Evolutionary conservation across 2,888 invertebrate genomes (phyloP).

Genomic region (Heteropelma amictum): DNA sequence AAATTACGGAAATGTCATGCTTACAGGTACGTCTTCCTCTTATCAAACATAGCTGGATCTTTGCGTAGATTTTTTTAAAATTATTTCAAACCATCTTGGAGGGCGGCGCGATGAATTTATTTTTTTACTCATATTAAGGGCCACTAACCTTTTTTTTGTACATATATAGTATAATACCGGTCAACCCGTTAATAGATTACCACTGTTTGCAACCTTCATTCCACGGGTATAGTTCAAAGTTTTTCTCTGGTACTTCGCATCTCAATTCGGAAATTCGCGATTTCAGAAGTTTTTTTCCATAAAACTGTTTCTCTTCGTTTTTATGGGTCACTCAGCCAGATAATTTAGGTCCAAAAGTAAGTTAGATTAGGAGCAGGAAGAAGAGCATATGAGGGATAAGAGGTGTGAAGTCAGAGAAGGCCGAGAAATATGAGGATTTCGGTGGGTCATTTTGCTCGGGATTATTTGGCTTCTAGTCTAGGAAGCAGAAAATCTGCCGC

Average conservation of each 20-base stretch:
- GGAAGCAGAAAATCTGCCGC: slow-evolving; percentile 65
- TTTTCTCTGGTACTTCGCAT: neutral
- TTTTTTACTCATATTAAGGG: neutral
- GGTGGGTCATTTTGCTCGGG: slow-evolving; percentile 7
- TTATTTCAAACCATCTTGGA: neutral
- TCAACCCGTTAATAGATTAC: slow-evolving; percentile 13
- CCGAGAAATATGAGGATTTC: slow-evolving; percentile 47
- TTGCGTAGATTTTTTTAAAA: neutral
- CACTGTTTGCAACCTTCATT: neutral
- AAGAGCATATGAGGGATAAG: neutral
- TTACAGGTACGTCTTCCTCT: neutral
- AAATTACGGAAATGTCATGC: neutral
- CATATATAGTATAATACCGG: no score
- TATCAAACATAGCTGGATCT: neutral
- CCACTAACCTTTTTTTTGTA: neutral
- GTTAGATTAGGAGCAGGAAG: no score
- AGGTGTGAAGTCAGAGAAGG: neutral
- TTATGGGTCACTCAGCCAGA: neutral
- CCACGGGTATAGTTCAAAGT: neutral
- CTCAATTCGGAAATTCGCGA: neutral
- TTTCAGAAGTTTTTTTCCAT: slow-evolving; percentile 2
- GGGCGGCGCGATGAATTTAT: slow-evolving; percentile 2
- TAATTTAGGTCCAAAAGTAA: slow-evolving; percentile 32
- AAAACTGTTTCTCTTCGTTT: slow-evolving; percentile 30
- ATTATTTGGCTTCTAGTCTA: slow-evolving; percentile 70